Percentiles rank a stretch among this genome's conserved stretches.
Conservation (phyloP, 2,113 vertebrate species). For the Lophotis ruficrista region DNA sequence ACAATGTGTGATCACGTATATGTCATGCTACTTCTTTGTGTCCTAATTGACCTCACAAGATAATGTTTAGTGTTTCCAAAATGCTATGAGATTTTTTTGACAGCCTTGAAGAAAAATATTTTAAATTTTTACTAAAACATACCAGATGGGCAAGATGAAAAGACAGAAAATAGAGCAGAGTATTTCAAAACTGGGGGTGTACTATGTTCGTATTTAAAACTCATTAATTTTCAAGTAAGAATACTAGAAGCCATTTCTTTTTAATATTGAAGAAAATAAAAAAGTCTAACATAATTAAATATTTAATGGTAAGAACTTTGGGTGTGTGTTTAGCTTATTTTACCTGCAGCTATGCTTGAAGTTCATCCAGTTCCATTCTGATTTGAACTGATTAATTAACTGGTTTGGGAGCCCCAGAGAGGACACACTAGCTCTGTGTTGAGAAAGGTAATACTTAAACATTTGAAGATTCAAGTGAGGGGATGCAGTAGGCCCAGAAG, state of each 20-base stretch:
- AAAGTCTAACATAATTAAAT: neutral
- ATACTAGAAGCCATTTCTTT: neutral
- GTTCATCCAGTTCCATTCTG: neutral
- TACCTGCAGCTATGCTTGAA: neutral
- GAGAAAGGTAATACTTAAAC: neutral
- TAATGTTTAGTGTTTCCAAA: slow-evolving; percentile 29
- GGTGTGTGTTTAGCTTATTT: neutral
- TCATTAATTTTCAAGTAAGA: slow-evolving; percentile 17
- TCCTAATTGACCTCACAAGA: slow-evolving; percentile 6
- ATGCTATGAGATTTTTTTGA: slow-evolving; percentile 6
- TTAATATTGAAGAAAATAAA: neutral
- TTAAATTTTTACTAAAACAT: slow-evolving; percentile 3
- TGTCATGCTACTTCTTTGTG: neutral
- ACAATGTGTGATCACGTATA: slow-evolving; percentile 24
- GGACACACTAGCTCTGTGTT: neutral
- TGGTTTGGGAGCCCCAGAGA: neutral
- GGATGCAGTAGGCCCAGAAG: neutral
- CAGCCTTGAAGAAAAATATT: slow-evolving; percentile 42
- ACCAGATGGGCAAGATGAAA: slow-evolving; percentile 37
- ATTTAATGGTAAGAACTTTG: neutral
- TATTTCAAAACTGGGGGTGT: slow-evolving; percentile 26
- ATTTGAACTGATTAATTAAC: neutral
- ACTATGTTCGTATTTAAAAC: neutral
- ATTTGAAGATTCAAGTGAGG: neutral
- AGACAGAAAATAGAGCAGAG: slow-evolving; percentile 12